phyloP scores from a whole-genome alignment of 1,140 invertebrate species.

The Aphidius gifuensis region DNA sequence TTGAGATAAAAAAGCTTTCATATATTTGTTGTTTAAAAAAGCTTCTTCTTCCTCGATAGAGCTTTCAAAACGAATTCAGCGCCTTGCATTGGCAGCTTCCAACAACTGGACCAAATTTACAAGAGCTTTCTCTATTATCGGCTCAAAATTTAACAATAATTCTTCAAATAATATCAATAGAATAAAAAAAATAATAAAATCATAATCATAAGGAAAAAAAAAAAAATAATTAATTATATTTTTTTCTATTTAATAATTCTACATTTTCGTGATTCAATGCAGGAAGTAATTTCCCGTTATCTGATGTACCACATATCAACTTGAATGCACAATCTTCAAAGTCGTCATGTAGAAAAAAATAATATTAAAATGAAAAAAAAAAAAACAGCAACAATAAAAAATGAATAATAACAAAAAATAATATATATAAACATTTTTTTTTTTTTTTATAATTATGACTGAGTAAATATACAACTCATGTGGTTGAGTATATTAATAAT shows the following conservation, averaged over 20 bases:
- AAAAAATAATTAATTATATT: too few relatives aligned
- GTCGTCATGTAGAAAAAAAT: background rate
- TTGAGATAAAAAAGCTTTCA: constrained; percentile 23
- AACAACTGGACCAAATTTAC: constrained; percentile 34
- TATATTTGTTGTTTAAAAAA: too few relatives aligned
- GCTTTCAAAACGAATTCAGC: constrained; percentile 29
- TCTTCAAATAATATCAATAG: background rate
- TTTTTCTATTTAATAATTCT: too few relatives aligned
- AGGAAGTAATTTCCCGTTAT: background rate
- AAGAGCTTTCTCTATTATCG: constrained; percentile 48
- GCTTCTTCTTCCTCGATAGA: constrained; percentile 14
- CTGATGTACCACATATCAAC: constrained; percentile 8
- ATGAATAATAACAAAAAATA: too few relatives aligned
- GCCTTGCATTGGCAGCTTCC: constrained; percentile 40
- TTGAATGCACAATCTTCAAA: background rate
- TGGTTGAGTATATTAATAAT: too few relatives aligned
- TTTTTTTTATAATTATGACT: too few relatives aligned
- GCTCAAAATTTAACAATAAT: constrained; percentile 24
- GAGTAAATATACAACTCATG: too few relatives aligned
- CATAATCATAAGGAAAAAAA: too few relatives aligned
- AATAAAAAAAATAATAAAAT: background rate
- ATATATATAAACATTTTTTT: too few relatives aligned
- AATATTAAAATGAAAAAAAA: too few relatives aligned
- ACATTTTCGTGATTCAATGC: background rate
- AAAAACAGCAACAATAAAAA: too few relatives aligned